Evolutionary conservation across 2,113 vertebrate species (phyloP), one percentile per base, ranked within the genome.

Genomic region (Oryzias javanicus): DNA sequence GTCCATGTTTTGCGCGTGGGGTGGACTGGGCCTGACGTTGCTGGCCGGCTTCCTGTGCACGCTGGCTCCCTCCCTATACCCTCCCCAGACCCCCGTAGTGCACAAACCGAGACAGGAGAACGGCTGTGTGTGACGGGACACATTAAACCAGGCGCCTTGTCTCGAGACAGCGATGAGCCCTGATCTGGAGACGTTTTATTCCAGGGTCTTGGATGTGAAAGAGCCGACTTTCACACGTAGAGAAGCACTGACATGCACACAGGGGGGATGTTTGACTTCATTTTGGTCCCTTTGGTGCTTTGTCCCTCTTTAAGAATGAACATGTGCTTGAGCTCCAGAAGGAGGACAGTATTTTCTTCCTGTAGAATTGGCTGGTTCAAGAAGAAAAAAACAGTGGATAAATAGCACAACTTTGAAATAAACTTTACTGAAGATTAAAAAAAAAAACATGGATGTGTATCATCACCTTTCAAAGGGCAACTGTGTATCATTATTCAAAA

Each of bases 1-100:
- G 97, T 98, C 97, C 72, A 99, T 99, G 97, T 99, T 98, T 83
- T 98, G 96, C 72, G 97, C 97, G 0, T 99, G 97, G 97, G 97
- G 96, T 0, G 97, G 97, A 78, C 93, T 99, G 85, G 97, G 97
- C 72, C 94, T 98, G 74, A 98, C 97, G 0, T 90, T 99, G 42
- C 94, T 99, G 88, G 95, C 97, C 62, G 97, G 97, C 51, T 99
- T 99, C 90, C 94, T 99, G 91, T 99, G 97, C 90, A 99, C 97
- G 42, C 92, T 99, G 78, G 97, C 97, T 65, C 97, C 97, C 55
- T 98, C 96, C 70, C 93, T 99, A 48, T 96, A 98, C 84, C 95
- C 94, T 80, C 95, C 97, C 80, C 96, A 88, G 64, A 83, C 81
- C 54, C 78, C 90, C 79, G 93, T 93, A 93, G 93, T 90, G 86